These are phyloP conservation scores for Chymomyza fuscimana DNA, from an alignment of 2,888 invertebrate species.

Conservation along the genomic window DNA sequence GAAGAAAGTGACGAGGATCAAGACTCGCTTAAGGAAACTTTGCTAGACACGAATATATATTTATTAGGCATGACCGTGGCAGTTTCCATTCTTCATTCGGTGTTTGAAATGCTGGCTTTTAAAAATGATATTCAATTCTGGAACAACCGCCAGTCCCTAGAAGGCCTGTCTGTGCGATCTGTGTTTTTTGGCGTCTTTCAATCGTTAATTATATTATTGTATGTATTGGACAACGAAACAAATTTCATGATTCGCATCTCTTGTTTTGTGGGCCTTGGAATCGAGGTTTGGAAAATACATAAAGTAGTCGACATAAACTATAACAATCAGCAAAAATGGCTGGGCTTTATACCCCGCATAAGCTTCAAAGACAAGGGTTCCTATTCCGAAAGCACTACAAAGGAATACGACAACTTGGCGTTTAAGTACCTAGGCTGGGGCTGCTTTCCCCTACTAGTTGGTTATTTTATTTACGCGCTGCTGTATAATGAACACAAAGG, in stretches of 20 bases:
- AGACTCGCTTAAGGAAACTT: conserved; percentile 94
- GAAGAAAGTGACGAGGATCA: conserved; percentile 87
- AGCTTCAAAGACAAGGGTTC: conserved; percentile 96
- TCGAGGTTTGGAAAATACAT: conserved; percentile 99
- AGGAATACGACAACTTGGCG: conserved; percentile 95
- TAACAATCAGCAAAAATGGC: conserved; percentile 85
- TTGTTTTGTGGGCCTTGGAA: conserved; percentile 95
- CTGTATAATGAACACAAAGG: conserved; percentile 98
- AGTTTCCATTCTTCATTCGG: conserved; percentile 96
- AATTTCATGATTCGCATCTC: conserved; percentile 97
- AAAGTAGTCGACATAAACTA: conserved; percentile 94
- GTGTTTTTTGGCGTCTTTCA: conserved; percentile 99
- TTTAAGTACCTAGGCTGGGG: conserved; percentile 98
- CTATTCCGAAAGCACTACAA: conserved; percentile 96
- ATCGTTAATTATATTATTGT: conserved; percentile 95
- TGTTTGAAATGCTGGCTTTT: conserved; percentile 98
- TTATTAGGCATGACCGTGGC: conserved; percentile 93
- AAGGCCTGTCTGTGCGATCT: conserved; percentile 97
- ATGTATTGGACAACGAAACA: conserved; percentile 99
- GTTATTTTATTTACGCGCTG: conserved; percentile 97
- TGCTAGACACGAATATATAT: conserved; percentile 98
- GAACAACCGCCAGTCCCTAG: conserved; percentile 97
- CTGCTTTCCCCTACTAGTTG: conserved; percentile 94
- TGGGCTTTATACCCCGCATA: conserved; percentile 90
- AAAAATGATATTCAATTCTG: conserved; percentile 99